A percentile compares a stretch with the other conserved stretches of the same genome.
phyloP scores from a whole-genome alignment of 1,140 invertebrate genomes.

The Ceratosolen solmsi region DNA sequence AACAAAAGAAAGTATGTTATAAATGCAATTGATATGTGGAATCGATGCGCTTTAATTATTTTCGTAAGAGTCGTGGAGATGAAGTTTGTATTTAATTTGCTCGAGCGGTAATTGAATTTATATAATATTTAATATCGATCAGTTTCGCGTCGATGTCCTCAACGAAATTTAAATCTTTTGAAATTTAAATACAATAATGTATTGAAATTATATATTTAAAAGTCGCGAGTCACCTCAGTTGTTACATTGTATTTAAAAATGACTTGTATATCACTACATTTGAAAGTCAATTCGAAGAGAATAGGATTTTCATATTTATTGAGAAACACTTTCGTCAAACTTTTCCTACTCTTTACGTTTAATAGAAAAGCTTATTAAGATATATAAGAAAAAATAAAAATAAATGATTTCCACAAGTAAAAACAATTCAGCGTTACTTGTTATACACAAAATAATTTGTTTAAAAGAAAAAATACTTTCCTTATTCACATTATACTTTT shows the following conservation, averaged over 20 bases:
- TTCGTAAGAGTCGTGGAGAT: not conserved
- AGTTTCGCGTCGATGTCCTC: not conserved
- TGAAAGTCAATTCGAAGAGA: constrained; percentile 22
- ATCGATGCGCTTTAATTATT: constrained; percentile 20
- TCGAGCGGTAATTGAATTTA: constrained; percentile 15
- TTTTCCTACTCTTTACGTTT: not conserved
- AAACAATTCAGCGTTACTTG: no score
- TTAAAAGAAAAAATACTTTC: constrained; percentile 2
- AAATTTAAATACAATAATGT: constrained; percentile 46
- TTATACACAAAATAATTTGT: no score
- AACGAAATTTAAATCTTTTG: constrained; percentile 22
- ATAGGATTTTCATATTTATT: constrained; percentile 24
- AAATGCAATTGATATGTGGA: constrained; percentile 1
- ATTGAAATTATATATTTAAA: constrained; percentile 35
- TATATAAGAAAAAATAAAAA: not conserved
- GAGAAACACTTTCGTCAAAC: not conserved
- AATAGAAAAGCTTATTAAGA: not conserved
- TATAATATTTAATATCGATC: constrained; percentile 19
- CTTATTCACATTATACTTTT: not conserved
- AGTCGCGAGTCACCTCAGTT: not conserved
- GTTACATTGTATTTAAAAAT: constrained; percentile 31
- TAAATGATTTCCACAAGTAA: not conserved
- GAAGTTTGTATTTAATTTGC: not conserved
- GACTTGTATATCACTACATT: not conserved
- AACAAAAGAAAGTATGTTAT: constrained; percentile 38